Percentiles rank a stretch among this genome's conserved stretches.
phyloP scores from a whole-genome alignment of 2,888 invertebrate genomes.

The Pseudococcus longispinus region DNA sequence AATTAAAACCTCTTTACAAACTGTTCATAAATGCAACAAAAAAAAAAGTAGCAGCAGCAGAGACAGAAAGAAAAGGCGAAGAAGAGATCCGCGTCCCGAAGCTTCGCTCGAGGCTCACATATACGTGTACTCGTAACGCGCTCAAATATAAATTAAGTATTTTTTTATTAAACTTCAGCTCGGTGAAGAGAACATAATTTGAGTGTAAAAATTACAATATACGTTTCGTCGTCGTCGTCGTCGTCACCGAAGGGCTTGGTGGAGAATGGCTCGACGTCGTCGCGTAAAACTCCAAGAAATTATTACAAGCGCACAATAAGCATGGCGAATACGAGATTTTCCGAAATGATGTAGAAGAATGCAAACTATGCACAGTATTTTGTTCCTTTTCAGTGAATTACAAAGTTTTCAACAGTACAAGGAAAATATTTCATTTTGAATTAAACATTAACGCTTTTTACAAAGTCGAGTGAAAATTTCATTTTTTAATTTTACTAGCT shows the following conservation, averaged over 20 bases:
- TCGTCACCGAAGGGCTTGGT: neutral
- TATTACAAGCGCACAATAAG: constrained; percentile 21
- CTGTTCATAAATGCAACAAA: constrained; percentile 13
- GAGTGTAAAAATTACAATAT: constrained; percentile 45
- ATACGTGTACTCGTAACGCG: neutral
- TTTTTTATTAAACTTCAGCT: constrained; percentile 21
- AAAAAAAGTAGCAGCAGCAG: neutral
- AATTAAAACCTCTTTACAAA: constrained; percentile 40
- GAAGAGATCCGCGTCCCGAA: neutral
- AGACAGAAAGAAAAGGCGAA: neutral
- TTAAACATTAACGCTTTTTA: constrained; percentile 31
- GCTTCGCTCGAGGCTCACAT: neutral
- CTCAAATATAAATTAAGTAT: constrained; percentile 38
- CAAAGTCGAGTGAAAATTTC: constrained; percentile 16
- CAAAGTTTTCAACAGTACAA: constrained; percentile 13
- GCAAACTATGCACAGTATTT: constrained; percentile 20
- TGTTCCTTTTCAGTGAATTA: constrained; percentile 32
- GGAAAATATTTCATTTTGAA: constrained; percentile 38
- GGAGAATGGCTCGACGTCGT: neutral
- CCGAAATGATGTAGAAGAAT: constrained; percentile 25
- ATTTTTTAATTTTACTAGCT: constrained; percentile 37
- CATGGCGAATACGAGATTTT: constrained; percentile 32
- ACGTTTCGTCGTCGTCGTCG: neutral
- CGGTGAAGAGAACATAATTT: constrained; percentile 29
- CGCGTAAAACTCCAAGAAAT: constrained; percentile 29